These are phyloP conservation scores for Prosapia bicincta DNA, from an alignment of 2,888 invertebrate species.

Conservation along the genomic window DNA sequence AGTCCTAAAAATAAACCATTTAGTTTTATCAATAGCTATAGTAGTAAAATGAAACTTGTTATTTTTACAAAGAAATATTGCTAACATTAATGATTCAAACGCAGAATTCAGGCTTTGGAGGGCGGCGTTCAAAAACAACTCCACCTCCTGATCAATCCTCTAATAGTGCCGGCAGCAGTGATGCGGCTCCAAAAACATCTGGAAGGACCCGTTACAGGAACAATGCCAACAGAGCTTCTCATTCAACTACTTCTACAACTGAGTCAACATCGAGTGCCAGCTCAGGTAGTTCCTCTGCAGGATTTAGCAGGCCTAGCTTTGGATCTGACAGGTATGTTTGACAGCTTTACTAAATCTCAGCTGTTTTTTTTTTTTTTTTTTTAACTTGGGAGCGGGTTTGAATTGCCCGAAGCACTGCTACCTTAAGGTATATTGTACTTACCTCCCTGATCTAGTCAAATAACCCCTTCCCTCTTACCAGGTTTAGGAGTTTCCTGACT, in stretches of 20 bases:
- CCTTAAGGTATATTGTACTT: too few relatives aligned
- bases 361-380: too few relatives aligned
- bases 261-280: slow-evolving; percentile 19
- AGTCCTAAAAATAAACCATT: too few relatives aligned
- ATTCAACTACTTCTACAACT: slow-evolving; percentile 48
- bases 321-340: slow-evolving; percentile 12
- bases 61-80: too few relatives aligned
- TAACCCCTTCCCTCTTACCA: too few relatives aligned
- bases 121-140: slow-evolving; percentile 39
- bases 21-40: too few relatives aligned
- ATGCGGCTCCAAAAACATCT: slow-evolving; percentile 11
- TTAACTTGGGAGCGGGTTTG: too few relatives aligned
- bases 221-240: slow-evolving; percentile 45
- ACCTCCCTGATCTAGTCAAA: too few relatives aligned
- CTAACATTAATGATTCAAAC: too few relatives aligned
- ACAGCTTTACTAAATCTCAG: background rate
- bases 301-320: slow-evolving; percentile 18
- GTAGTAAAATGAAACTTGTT: too few relatives aligned
- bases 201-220: slow-evolving; percentile 11
- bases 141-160: slow-evolving; percentile 41
- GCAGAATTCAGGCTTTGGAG: slow-evolving; percentile 32
- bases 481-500: too few relatives aligned
- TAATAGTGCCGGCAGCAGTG: slow-evolving; percentile 10
- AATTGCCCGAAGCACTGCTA: too few relatives aligned
- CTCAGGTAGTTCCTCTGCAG: slow-evolving; percentile 31